These are phyloP conservation scores for Anguilla japonica DNA, from an alignment of 2,113 vertebrate genomes.

Conservation along the genomic window DNA sequence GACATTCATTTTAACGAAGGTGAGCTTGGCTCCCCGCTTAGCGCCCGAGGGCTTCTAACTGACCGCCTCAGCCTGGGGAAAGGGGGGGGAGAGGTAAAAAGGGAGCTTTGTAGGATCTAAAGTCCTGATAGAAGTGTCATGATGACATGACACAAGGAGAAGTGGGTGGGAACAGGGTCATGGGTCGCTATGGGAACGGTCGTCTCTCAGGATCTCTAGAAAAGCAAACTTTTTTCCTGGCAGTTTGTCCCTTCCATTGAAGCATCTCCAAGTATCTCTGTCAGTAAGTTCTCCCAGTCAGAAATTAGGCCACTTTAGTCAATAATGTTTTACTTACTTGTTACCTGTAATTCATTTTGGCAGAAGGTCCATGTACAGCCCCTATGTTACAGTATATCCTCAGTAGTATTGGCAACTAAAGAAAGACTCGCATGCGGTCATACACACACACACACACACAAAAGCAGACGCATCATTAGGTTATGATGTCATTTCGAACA, in stretches of 20 bases:
- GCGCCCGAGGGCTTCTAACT: neutral
- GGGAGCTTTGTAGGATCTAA: neutral
- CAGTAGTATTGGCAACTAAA: neutral
- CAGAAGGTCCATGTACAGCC: neutral
- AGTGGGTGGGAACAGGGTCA: neutral
- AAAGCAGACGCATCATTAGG: neutral
- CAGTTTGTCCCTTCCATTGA: too few relatives aligned
- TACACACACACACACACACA: slow-evolving; percentile 13
- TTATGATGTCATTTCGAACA: neutral
- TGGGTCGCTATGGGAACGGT: neutral
- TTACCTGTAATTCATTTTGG: neutral
- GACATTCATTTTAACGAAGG: neutral
- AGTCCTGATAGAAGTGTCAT: neutral
- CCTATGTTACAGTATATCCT: neutral
- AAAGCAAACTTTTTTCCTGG: neutral
- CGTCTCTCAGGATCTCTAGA: neutral
- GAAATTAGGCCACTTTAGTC: neutral
- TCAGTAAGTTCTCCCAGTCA: neutral
- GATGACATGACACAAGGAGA: neutral
- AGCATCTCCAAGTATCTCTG: too few relatives aligned
- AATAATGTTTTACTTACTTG: neutral
- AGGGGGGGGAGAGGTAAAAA: neutral
- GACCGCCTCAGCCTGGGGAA: neutral
- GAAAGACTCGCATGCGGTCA: neutral
- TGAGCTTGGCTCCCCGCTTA: neutral